phyloP scores from a whole-genome alignment of 1,140 invertebrate species.

The Neodiprion virginianus region DNA sequence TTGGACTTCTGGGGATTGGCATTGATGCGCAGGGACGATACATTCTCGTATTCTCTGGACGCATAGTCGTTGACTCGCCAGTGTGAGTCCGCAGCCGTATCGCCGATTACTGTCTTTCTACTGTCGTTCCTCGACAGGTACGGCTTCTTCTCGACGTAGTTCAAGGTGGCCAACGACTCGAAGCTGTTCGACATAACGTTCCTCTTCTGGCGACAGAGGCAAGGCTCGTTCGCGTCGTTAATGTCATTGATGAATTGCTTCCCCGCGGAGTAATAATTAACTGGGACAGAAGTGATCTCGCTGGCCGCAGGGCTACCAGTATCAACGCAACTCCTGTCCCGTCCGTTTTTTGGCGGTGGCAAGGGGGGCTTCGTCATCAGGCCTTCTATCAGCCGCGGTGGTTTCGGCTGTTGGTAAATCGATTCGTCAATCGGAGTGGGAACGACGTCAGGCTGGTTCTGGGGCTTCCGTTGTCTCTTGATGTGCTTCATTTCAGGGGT shows the following conservation, averaged over 20 bases:
- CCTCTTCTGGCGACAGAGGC: not conserved
- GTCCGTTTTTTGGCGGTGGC: constrained; percentile 68
- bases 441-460: constrained; percentile 69
- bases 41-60: not conserved
- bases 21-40: not conserved
- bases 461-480: constrained; percentile 66
- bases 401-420: constrained; percentile 69
- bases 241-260: no score
- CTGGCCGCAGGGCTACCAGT: constrained; percentile 57
- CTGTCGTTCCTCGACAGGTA: not conserved
- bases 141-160: not conserved
- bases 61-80: not conserved
- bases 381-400: constrained; percentile 61
- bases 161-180: not conserved
- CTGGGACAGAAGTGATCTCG: constrained; percentile 53
- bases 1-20: not conserved
- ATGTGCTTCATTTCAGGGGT: constrained; percentile 69
- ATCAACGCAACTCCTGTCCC: constrained; percentile 64
- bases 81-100: no score
- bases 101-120: not conserved
- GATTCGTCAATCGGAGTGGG: constrained; percentile 65
- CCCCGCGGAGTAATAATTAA: not conserved
- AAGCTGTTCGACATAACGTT: not conserved
- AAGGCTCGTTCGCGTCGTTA: not conserved
- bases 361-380: constrained; percentile 46